Conservation (phyloP, 2,888 invertebrate genomes). For the Brachyptera putata region DNA sequence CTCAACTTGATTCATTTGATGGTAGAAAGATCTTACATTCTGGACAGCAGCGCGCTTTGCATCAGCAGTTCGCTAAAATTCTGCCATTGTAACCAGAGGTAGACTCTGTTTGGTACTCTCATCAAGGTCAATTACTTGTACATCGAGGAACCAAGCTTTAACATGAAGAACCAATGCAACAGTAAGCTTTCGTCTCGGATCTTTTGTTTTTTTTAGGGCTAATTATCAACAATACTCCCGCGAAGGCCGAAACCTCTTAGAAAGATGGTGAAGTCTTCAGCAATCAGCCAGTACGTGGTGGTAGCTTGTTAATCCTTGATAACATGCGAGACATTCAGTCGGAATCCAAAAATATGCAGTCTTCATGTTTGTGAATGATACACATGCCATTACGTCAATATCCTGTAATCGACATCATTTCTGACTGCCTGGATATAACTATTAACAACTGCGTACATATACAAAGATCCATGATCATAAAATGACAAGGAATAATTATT, state of each 20-base stretch:
- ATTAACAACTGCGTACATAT: no score
- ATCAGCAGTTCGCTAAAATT: conserved; percentile 9
- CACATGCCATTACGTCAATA: no score
- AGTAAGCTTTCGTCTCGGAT: conserved; percentile 1
- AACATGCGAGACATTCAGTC: no score
- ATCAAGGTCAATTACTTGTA: background rate
- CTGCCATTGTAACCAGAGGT: conserved; percentile 13
- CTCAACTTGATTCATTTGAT: conserved; percentile 17
- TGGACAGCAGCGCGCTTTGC: conserved; percentile 3
- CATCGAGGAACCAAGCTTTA: conserved; percentile 16
- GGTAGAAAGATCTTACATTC: background rate
- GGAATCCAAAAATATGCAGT: no score
- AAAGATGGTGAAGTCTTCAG: background rate
- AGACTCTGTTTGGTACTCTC: background rate
- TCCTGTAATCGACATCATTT: no score
- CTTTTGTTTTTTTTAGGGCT: conserved; percentile 9
- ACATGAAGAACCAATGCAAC: conserved; percentile 14
- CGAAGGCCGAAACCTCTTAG: conserved; percentile 9
- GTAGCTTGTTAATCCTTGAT: no score
- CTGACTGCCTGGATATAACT: no score
- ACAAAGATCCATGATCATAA: no score
- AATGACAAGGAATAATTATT: background rate
- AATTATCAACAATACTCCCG: conserved; percentile 7
- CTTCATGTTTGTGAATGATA: no score
- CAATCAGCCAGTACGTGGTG: no score